Evolutionary conservation across 2,113 vertebrate species (phyloP).

Genomic region (Gallinago jamesoni): DNA sequence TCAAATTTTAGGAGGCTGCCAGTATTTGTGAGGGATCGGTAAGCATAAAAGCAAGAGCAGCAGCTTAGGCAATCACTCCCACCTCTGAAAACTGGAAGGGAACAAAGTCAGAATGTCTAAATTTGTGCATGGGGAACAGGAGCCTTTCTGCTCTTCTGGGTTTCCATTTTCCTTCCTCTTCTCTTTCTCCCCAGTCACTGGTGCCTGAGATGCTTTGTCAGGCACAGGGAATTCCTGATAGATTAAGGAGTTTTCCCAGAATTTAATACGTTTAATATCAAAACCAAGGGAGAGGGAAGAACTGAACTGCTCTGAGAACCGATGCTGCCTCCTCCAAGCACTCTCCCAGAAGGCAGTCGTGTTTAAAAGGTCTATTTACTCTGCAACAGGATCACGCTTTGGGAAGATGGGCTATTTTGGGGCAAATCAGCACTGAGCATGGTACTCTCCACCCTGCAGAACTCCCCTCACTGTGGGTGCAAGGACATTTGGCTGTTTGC

Average conservation of each 20-base stretch:
- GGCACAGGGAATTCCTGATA: not conserved
- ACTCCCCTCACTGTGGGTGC: not conserved
- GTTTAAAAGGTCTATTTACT: not conserved
- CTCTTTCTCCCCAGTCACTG: not conserved
- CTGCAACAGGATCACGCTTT: not conserved
- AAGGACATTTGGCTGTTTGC: not conserved
- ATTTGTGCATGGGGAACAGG: rapidly evolving
- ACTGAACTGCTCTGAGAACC: not conserved
- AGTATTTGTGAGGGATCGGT: not conserved
- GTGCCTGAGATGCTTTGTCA: not conserved
- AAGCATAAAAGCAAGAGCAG: not conserved
- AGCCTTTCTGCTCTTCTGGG: not conserved
- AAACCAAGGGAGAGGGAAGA: not conserved
- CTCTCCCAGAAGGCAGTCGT: not conserved
- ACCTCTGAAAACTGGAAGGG: not conserved
- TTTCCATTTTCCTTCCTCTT: not conserved
- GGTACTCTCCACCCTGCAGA: not conserved
- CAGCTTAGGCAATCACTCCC: not conserved
- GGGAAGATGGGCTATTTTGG: not conserved
- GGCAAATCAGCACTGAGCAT: not conserved
- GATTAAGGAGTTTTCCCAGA: not conserved
- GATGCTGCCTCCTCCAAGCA: not conserved
- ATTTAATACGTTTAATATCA: not conserved
- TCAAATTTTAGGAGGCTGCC: not conserved
- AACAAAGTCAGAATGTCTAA: not conserved